Conservation (phyloP, 2,797 vertebrate genomes). For the Coregonus sp. region DNA sequence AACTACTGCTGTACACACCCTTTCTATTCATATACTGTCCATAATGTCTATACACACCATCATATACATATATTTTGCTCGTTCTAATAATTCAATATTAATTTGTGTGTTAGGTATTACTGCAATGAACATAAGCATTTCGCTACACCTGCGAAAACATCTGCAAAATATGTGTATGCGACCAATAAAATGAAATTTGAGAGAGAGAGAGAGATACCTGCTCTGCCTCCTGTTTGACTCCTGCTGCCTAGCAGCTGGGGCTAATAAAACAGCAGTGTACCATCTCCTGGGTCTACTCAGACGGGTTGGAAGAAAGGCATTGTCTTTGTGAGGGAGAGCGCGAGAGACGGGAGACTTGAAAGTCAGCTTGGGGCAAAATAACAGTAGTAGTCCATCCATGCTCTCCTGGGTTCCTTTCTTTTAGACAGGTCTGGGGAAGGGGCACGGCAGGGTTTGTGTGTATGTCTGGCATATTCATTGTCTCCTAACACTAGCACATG, state of each 20-base stretch:
- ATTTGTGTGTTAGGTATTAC: too few relatives aligned
- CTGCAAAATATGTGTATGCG: too few relatives aligned
- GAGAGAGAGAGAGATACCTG: conserved; percentile 29
- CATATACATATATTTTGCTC: too few relatives aligned
- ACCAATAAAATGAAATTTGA: neutral
- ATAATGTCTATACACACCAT: too few relatives aligned
- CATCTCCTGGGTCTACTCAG: conserved; percentile 18
- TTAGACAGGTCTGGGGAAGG: neutral
- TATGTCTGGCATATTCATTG: neutral
- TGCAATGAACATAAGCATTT: too few relatives aligned
- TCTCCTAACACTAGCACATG: neutral
- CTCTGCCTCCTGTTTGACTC: conserved; percentile 25
- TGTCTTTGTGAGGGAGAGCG: conserved; percentile 4
- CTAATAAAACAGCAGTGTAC: conserved; percentile 21
- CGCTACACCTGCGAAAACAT: too few relatives aligned
- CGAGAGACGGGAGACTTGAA: neutral
- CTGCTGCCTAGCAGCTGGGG: conserved; percentile 26
- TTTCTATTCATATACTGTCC: too few relatives aligned
- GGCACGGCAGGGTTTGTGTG: neutral
- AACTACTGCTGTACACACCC: too few relatives aligned
- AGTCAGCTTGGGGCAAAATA: neutral
- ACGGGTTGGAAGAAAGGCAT: neutral
- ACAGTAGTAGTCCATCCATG: neutral
- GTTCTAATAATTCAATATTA: too few relatives aligned
- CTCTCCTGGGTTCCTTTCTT: neutral